Evolutionary conservation across 2,888 invertebrate genomes (phyloP).

Genomic region (Meghimatium bilineatum): DNA sequence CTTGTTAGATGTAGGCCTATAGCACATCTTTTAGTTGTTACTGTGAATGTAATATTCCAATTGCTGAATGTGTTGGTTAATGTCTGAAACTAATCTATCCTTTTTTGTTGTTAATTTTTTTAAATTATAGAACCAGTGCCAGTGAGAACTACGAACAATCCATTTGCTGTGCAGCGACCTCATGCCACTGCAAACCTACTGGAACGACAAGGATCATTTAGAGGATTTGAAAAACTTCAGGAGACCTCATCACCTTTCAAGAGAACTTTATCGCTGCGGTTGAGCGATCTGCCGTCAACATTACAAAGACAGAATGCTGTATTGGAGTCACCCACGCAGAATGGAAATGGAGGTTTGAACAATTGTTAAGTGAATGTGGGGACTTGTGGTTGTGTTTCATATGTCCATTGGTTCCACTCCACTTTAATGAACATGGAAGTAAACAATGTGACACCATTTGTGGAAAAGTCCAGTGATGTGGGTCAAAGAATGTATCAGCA

Average conservation of each 20-base stretch:
- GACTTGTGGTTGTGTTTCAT: no score
- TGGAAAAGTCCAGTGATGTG: no score
- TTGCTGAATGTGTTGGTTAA: not conserved
- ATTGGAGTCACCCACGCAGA: constrained; percentile 64
- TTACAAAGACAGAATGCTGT: constrained; percentile 84
- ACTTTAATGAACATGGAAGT: no score
- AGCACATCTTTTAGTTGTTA: no score
- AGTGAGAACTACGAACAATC: constrained; percentile 84
- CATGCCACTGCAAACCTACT: constrained; percentile 96
- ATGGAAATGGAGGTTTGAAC: constrained; percentile 55
- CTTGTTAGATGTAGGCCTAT: no score
- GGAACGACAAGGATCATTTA: constrained; percentile 95
- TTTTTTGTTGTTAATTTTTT: not conserved
- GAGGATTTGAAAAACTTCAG: constrained; percentile 83
- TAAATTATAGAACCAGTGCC: constrained; percentile 78
- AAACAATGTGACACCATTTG: no score
- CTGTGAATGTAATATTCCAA: not conserved
- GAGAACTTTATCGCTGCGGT: constrained; percentile 94
- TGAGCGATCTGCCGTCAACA: constrained; percentile 96
- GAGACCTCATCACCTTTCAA: constrained; percentile 85
- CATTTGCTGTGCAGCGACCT: constrained; percentile 81
- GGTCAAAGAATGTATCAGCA: no score
- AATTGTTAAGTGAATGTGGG: not conserved
- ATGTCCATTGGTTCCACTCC: no score
- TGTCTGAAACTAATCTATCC: not conserved